Base-by-base conservation (phyloP, 2,888 invertebrate genomes). In the Andrena fulva region DNA sequence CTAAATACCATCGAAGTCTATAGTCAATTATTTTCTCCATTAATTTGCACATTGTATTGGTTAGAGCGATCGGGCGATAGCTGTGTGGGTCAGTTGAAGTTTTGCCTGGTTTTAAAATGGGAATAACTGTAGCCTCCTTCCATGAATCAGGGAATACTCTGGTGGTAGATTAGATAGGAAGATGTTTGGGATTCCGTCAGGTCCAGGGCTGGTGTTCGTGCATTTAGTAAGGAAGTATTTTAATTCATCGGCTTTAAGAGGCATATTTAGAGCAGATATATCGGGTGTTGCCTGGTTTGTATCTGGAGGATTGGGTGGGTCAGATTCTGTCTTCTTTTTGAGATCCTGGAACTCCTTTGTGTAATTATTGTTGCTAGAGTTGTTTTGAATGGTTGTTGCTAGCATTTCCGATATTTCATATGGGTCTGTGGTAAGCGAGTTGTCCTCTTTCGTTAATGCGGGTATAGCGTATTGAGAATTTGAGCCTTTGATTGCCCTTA, bases 401-500 rank as follows among this genome's bases (percentile, higher is more conserved):
- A 59, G n/a, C 7, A n/a, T 27, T 35, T 69, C 35, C 12, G 56
- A 16, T 12, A 59, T 69, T 69, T 69, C 56, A 3, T 35, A 1
- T 35, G 56, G 42, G 8, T 59, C 35, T 16, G 35, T 56, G 2
- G 68, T 42, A n/a, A 8, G 12, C 4, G 27, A 12, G 5, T 35
- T 69, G 35, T 69, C 56, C 2, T 69, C 42, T 27, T 20, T 56
- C 7, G 12, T 69, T 42, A 69, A n/a, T 4, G 42, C 35, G 4
- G 68, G 16, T 29, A 59, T 54, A 2, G 10, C 8, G 12, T 12
- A 8, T 20, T 52, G 8, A 42, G 3, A 8, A 10, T 70, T 35
- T 1, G 27, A 67, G 8, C 24, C 27, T 59, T 69, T 69, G 0
- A 69, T 69, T 35, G 68, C 8, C 0, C 8, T 69, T 69, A 59